These are phyloP conservation scores for Lithosia quadra DNA, from an alignment of 2,888 invertebrate species.

Conservation along the genomic window DNA sequence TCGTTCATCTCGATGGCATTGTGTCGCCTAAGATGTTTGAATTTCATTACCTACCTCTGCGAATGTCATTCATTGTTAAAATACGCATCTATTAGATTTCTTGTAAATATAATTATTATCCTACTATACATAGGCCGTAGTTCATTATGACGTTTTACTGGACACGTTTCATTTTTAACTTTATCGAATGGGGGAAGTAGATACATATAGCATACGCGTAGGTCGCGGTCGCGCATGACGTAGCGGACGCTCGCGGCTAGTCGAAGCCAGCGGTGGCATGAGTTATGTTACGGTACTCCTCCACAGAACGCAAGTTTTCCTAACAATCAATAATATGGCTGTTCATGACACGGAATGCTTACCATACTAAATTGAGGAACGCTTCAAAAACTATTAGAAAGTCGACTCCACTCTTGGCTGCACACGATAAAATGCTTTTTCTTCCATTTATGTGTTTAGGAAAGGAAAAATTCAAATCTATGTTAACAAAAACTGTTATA, in stretches of 20 bases:
- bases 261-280: slow-evolving; percentile 65
- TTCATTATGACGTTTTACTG: slow-evolving; percentile 61
- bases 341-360: slow-evolving; percentile 86
- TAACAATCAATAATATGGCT: slow-evolving; percentile 76
- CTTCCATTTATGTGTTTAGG: slow-evolving; percentile 85
- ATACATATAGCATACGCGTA: slow-evolving; percentile 52
- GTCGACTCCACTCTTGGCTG: slow-evolving; percentile 86
- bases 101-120: slow-evolving; percentile 77
- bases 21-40: slow-evolving; percentile 80
- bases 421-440: slow-evolving; percentile 83
- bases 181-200: slow-evolving; percentile 63
- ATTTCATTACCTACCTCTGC: slow-evolving; percentile 82
- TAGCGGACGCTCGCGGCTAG: slow-evolving; percentile 62
- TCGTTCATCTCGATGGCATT: slow-evolving; percentile 83
- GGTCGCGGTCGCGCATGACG: slow-evolving; percentile 72
- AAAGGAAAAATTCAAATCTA: slow-evolving; percentile 74
- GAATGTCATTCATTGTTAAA: slow-evolving; percentile 83
- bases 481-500: slow-evolving; percentile 79
- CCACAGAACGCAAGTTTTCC: slow-evolving; percentile 67
- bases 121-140: slow-evolving; percentile 75
- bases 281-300: slow-evolving; percentile 67
- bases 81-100: slow-evolving; percentile 85
- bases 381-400: slow-evolving; percentile 85
- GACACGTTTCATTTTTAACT: slow-evolving; percentile 62
- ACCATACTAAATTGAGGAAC: slow-evolving; percentile 77